phyloP scores from a whole-genome alignment of 1,140 invertebrate species.

The Lepidurus arcticus region DNA sequence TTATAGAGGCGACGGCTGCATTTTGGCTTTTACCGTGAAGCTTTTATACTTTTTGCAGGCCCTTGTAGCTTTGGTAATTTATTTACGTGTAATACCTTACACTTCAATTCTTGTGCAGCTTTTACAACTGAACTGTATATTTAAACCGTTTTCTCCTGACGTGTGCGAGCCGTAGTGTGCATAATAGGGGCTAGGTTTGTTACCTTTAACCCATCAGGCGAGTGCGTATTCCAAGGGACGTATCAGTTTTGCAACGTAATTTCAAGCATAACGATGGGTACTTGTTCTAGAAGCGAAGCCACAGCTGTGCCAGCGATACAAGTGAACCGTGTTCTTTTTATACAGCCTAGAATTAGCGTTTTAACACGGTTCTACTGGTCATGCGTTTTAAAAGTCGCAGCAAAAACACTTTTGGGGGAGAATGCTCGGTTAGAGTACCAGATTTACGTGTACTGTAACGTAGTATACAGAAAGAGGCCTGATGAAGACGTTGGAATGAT shows the following conservation, averaged over 20 bases:
- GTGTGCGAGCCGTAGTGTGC: no score
- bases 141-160: no score
- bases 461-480: background rate
- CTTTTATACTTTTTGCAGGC: background rate
- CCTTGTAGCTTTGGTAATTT: background rate
- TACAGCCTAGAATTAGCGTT: conserved; percentile 11
- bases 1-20: background rate
- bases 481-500: background rate
- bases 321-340: background rate
- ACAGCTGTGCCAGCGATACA: background rate
- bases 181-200: no score
- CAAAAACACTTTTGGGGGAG: background rate
- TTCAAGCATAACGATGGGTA: no score
- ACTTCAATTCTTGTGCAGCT: background rate
- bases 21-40: conserved; percentile 3
- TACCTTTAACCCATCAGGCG: no score
- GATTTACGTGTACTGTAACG: no score
- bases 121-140: no score
- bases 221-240: no score
- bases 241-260: no score
- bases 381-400: background rate
- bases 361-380: background rate
- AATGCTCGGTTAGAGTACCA: background rate
- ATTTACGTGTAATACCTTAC: background rate
- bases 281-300: no score